These are phyloP conservation scores for Ceratina calcarata DNA, from an alignment of 1,140 invertebrate species.

Conservation along the genomic window DNA sequence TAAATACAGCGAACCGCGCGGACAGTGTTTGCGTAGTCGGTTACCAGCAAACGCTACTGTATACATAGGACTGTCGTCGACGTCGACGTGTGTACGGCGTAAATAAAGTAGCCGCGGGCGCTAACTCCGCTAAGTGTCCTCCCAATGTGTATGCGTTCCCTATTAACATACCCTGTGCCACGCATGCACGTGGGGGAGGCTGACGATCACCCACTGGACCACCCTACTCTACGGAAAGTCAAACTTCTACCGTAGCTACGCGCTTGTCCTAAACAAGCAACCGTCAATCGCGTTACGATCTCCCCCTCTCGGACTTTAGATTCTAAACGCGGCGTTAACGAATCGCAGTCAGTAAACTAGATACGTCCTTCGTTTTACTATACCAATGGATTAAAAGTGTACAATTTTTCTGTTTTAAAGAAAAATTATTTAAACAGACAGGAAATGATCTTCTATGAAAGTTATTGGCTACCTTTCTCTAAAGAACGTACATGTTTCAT, in stretches of 20 bases:
- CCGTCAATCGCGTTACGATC: neutral
- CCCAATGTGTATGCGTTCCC: conserved; percentile 61
- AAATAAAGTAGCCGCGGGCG: conserved; percentile 67
- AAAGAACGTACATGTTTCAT: too few relatives aligned
- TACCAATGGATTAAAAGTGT: too few relatives aligned
- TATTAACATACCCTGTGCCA: conserved; percentile 47
- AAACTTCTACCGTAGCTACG: conserved; percentile 36
- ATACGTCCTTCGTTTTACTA: too few relatives aligned
- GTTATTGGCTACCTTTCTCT: too few relatives aligned
- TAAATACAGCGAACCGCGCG: conserved; percentile 48
- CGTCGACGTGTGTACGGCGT: conserved; percentile 57
- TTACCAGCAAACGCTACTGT: conserved; percentile 67
- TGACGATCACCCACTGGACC: conserved; percentile 36
- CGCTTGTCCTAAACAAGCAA: conserved; percentile 62
- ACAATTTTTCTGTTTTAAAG: too few relatives aligned
- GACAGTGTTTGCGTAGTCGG: conserved; percentile 57
- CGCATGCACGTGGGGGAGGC: conserved; percentile 3
- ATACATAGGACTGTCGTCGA: conserved; percentile 59
- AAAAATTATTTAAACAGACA: too few relatives aligned
- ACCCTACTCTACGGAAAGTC: conserved; percentile 37
- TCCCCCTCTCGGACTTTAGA: too few relatives aligned
- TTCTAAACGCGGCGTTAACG: too few relatives aligned
- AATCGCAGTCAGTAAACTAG: too few relatives aligned
- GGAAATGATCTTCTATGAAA: too few relatives aligned
- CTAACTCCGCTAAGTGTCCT: conserved; percentile 65